These are phyloP conservation scores for Lepilemur ruficaudatus DNA, from an alignment of 2,797 vertebrate species.

Conservation along the genomic window DNA sequence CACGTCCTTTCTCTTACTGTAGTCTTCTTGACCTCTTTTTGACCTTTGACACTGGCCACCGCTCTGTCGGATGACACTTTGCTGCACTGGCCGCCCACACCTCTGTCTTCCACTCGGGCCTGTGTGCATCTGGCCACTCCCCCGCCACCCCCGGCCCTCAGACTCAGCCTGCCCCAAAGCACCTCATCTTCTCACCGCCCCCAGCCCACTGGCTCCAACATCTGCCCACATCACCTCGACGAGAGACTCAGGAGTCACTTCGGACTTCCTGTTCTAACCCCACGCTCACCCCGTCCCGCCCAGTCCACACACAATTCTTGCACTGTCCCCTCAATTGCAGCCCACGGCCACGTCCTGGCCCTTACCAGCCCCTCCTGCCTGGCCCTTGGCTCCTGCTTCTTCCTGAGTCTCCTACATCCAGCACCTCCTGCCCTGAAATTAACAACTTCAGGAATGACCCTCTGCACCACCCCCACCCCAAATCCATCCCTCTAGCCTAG, in stretches of 20 bases:
- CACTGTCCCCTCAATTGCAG: neutral
- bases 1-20: neutral
- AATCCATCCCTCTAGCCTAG: neutral
- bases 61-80: neutral
- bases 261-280: neutral
- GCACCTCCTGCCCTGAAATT: neutral
- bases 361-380: neutral
- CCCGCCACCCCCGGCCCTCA: neutral
- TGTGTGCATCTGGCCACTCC: neutral
- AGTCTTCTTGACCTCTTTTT: neutral
- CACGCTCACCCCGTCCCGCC: neutral
- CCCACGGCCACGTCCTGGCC: neutral
- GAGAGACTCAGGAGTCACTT: no score
- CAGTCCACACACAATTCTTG: neutral
- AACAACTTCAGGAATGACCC: neutral
- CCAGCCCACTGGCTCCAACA: accelerated
- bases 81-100: no score
- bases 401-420: neutral
- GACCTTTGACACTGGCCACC: neutral
- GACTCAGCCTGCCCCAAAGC: neutral
- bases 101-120: neutral
- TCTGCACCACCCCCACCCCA: neutral
- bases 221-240: neutral
- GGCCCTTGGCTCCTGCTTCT: neutral
- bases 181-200: accelerated